Percentiles rank a stretch among this genome's conserved stretches.
These are phyloP conservation scores for Drosophila buzzatii DNA, from an alignment of 2,888 invertebrate genomes.

Conservation along the genomic window DNA sequence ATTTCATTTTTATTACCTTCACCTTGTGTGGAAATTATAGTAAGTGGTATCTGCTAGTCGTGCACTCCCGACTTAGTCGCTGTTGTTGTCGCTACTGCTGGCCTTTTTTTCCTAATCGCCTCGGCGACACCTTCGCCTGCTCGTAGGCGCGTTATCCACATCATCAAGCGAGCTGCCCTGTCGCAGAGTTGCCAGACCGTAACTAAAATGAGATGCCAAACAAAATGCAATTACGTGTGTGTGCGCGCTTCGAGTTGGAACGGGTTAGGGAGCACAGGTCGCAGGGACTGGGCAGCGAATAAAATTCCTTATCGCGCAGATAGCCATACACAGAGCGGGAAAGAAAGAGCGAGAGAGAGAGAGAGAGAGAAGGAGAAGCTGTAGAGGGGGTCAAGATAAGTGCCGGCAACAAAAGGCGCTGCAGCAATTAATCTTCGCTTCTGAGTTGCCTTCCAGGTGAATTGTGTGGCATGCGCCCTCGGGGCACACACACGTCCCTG, in stretches of 20 bases:
- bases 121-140: slow-evolving; percentile 70
- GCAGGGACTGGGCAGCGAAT: slow-evolving; percentile 50
- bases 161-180: slow-evolving; percentile 52
- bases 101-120: slow-evolving; percentile 62
- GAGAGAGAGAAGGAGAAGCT: slow-evolving; percentile 9
- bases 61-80: background rate
- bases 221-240: slow-evolving; percentile 77
- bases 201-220: slow-evolving; percentile 82
- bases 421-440: slow-evolving; percentile 80
- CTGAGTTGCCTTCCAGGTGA: slow-evolving; percentile 79
- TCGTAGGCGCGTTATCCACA: slow-evolving; percentile 73
- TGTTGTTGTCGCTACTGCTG: slow-evolving; percentile 39
- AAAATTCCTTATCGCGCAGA: slow-evolving; percentile 75
- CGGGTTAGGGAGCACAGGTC: slow-evolving; percentile 26
- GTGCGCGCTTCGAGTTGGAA: slow-evolving; percentile 36
- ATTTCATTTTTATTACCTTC: background rate
- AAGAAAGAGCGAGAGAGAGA: background rate
- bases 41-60: background rate
- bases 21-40: background rate
- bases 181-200: slow-evolving; percentile 66
- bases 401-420: slow-evolving; percentile 76
- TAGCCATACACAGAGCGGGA: slow-evolving; percentile 9
- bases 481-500: slow-evolving; percentile 34
- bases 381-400: slow-evolving; percentile 53
- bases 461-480: slow-evolving; percentile 80